Evolutionary conservation across 2,113 vertebrate genomes (phyloP), one percentile per base, ranked within the genome.

Genomic region (Callipepla californica): DNA sequence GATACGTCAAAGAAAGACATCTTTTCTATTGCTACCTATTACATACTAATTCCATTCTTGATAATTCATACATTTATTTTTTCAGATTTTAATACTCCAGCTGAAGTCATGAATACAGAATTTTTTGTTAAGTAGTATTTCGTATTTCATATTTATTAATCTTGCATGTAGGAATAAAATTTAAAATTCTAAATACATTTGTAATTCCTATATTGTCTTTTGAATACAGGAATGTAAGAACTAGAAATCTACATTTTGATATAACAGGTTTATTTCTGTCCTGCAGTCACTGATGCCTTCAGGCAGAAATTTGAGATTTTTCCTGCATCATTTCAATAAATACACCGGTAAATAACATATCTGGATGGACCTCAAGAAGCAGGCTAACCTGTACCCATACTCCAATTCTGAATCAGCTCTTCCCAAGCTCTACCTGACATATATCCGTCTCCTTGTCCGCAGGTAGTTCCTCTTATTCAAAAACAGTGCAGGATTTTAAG

Each of bases 271-370:
- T 28, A 2, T 67, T 14, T 47, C 18, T 50, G 25, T 63, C 17
- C 22, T 91, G 18, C 14, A 21, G 69, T 13, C 13, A 25, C 45
- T 88, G 40, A n/a, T 73, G 73, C 58, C 26, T 65, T 19, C 19
- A 30, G 28, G 44, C 11, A 67, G 28, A 77, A 85, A 70, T 63
- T 19, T 58, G 16, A 69, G 7, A 48, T 79, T 84, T 5, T 78
- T 40, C 40, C 22, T 17, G 21, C 28, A 63, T 32, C 15, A 45
- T 77, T 42, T 25, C 36, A 69, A 53, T 26, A 75, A 85, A 84
- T 8, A 15, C 0, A 1, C 7, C 4, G 63, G 55, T 5, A 68
- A 38, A 75, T 63, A 85, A 61, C 6, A 36, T 9, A 12, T 0
- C 17, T 76, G 20, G 8, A 61, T 12, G 18, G 22, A 69, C 7